A percentile compares a stretch with the other conserved stretches of the same genome.
These are phyloP conservation scores for Cerceris ruficornis DNA, from an alignment of 2,888 invertebrate species.

Conservation along the genomic window DNA sequence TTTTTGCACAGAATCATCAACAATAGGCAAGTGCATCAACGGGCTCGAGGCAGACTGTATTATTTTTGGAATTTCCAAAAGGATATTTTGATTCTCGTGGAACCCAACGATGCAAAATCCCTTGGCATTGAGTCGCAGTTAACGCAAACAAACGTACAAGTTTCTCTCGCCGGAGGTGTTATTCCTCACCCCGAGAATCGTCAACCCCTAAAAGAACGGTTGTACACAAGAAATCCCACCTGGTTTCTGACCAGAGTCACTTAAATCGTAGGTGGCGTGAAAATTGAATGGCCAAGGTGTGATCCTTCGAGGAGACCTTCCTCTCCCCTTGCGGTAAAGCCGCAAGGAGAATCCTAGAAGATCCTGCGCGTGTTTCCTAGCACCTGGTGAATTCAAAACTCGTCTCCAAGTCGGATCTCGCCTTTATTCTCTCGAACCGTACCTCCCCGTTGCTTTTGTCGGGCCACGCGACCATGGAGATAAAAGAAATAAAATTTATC, in stretches of 20 bases:
- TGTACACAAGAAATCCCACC: conserved; percentile 49
- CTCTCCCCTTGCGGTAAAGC: conserved; percentile 21
- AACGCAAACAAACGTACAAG: conserved; percentile 27
- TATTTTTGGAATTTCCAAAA: too few relatives aligned
- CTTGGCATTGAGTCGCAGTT: neutral
- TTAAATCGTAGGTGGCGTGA: conserved; percentile 76
- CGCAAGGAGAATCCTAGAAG: conserved; percentile 37
- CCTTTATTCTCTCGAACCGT: conserved; percentile 52
- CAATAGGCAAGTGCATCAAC: conserved; percentile 1
- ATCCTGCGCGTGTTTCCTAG: conserved; percentile 62
- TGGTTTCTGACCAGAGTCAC: conserved; percentile 66
- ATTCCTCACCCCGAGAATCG: conserved; percentile 19
- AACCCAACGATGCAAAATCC: neutral
- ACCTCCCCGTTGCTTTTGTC: conserved; percentile 55
- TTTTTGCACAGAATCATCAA: neutral
- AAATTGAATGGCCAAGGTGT: conserved; percentile 69
- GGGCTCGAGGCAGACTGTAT: neutral
- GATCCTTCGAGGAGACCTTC: conserved; percentile 45
- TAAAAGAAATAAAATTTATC: conserved; percentile 55
- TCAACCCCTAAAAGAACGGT: conserved; percentile 16
- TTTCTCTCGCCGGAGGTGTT: conserved; percentile 11
- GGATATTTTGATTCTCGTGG: too few relatives aligned
- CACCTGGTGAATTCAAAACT: conserved; percentile 67
- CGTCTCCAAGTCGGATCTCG: conserved; percentile 56
- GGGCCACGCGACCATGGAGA: conserved; percentile 65